phyloP scores from a whole-genome alignment of 2,888 invertebrate genomes.

The Pachycephus smyrnensis region DNA sequence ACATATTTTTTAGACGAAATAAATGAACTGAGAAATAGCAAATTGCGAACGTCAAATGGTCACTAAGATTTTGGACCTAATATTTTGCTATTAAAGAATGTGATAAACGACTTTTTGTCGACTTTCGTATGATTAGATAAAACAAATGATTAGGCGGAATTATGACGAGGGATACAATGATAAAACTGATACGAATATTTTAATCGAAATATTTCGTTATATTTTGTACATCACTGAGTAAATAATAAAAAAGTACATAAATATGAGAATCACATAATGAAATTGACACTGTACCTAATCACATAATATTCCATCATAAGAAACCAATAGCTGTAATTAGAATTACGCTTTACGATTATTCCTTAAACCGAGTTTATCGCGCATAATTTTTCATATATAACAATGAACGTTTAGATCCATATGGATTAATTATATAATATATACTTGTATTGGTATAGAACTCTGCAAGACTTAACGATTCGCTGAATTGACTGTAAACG shows the following conservation, averaged over 20 bases:
- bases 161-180: not conserved
- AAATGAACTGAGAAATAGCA: too few species aligned
- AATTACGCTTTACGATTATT: not conserved
- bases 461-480: not conserved
- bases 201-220: slow-evolving; percentile 16
- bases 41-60: too few species aligned
- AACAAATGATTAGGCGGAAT: not conserved
- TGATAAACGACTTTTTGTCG: too few species aligned
- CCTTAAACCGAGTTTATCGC: not conserved
- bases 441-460: not conserved
- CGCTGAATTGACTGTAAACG: not conserved
- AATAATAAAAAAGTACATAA: slow-evolving; percentile 21
- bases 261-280: slow-evolving; percentile 1
- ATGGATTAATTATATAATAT: not conserved
- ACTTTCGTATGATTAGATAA: not conserved
- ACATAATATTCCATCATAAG: not conserved
- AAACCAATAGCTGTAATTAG: not conserved
- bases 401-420: not conserved
- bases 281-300: not conserved
- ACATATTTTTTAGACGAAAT: too few species aligned
- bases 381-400: not conserved
- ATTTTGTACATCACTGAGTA: slow-evolving; percentile 18
- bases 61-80: too few species aligned
- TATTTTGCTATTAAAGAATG: too few species aligned
- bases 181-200: slow-evolving; percentile 6